Evolutionary conservation across 1,140 invertebrate species (phyloP).

Genomic region (Sminthurides bifidus): DNA sequence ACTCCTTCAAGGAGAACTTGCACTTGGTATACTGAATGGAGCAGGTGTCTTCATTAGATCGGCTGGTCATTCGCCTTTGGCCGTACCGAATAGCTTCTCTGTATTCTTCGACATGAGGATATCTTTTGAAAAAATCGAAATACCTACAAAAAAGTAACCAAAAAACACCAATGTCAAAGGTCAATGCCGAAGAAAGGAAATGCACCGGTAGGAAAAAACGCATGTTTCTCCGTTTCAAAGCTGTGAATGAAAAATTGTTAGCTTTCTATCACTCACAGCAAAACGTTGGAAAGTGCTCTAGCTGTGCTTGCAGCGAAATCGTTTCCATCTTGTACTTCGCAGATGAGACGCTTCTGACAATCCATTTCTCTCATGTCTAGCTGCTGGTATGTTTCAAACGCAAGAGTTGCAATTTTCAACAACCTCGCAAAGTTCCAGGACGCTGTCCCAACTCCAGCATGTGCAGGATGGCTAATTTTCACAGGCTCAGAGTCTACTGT

Average conservation of each 20-base stretch:
- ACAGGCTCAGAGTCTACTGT: too few relatives aligned
- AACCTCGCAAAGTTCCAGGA: constrained; percentile 13
- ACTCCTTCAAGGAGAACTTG: constrained; percentile 15
- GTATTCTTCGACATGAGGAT: constrained; percentile 17
- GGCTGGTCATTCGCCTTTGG: constrained; percentile 2
- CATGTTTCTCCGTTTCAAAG: not conserved
- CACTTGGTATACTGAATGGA: constrained; percentile 14
- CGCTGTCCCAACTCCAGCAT: not conserved
- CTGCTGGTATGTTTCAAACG: constrained; percentile 17
- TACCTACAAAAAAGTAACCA: constrained; percentile 5
- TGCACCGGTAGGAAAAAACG: not conserved
- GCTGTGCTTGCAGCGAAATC: constrained; percentile 9
- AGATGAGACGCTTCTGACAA: constrained; percentile 26
- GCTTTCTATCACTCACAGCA: constrained; percentile 4
- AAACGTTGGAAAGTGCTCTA: constrained; percentile 18
- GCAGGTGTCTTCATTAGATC: not conserved
- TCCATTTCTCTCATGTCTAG: constrained; percentile 24
- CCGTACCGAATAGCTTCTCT: constrained; percentile 23
- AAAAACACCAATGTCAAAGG: not conserved
- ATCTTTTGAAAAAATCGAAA: constrained; percentile 10
- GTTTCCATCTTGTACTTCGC: constrained; percentile 17
- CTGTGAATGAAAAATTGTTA: not conserved
- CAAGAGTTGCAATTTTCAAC: constrained; percentile 15
- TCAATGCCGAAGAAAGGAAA: not conserved
- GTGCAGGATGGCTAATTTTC: not conserved